A percentile compares a stretch with the other conserved stretches of the same genome.
Evolutionary conservation across 2,113 vertebrate species (phyloP).

Genomic region (Pipra filicauda): DNA sequence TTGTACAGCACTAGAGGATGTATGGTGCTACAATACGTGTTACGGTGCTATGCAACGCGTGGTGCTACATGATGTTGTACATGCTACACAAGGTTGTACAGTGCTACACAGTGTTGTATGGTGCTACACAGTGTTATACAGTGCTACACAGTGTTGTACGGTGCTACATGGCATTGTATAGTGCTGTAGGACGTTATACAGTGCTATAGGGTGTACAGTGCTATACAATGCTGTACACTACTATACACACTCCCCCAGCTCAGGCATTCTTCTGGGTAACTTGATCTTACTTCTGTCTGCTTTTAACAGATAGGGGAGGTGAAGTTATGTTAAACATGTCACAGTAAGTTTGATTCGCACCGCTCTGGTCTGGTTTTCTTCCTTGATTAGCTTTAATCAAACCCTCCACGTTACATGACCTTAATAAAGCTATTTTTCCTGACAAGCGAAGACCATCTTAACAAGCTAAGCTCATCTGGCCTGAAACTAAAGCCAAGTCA

Average conservation of each 20-base stretch:
- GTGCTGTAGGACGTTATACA: neutral
- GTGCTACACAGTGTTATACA: neutral
- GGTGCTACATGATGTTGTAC: neutral
- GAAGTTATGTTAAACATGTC: conserved; percentile 62
- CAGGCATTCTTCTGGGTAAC: conserved; percentile 66
- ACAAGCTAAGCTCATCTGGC: conserved; percentile 75
- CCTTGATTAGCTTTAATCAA: conserved; percentile 79
- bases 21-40: neutral
- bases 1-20: neutral
- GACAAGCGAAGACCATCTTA: conserved; percentile 73
- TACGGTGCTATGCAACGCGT: neutral
- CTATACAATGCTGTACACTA: neutral
- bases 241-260: neutral
- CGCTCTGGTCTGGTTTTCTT: conserved; percentile 58
- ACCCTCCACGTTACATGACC: conserved; percentile 57
- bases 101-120: no score
- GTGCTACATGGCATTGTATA: neutral
- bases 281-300: conserved; percentile 68
- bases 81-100: neutral
- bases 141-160: neutral
- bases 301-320: conserved; percentile 56
- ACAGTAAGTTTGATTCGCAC: conserved; percentile 38
- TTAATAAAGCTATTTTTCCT: conserved; percentile 79
- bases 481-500: conserved; percentile 75
- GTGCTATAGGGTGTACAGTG: neutral